These are phyloP conservation scores for Lepidurus apus DNA, from an alignment of 1,140 invertebrate species.

Conservation along the genomic window DNA sequence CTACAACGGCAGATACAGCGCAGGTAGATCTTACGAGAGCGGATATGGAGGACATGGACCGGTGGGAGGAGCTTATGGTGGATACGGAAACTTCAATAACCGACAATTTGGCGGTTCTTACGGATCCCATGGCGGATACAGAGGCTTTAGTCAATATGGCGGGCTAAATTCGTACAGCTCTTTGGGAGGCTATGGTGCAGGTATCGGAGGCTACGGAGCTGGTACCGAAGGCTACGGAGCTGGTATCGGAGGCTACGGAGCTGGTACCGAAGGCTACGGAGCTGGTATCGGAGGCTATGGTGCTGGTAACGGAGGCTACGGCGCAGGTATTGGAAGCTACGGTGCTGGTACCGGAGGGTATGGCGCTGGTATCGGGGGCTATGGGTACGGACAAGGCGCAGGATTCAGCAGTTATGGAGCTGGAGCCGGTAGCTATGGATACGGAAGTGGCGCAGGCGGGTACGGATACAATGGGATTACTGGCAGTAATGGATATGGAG, in stretches of 20 bases:
- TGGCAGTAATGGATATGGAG: slow-evolving; percentile 23
- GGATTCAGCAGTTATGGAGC: neutral
- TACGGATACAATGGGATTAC: neutral
- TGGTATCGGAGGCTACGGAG: neutral
- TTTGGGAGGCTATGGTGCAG: neutral
- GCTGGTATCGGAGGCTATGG: neutral
- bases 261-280: slow-evolving; percentile 15
- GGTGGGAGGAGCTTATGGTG: too few species aligned
- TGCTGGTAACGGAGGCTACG: slow-evolving; percentile 10
- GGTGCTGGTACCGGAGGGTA: neutral
- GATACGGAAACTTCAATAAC: too few species aligned
- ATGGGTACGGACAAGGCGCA: slow-evolving; percentile 15
- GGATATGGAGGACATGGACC: too few species aligned
- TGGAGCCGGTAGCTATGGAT: neutral
- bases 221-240: neutral
- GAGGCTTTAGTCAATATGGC: too few species aligned
- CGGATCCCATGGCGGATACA: too few species aligned
- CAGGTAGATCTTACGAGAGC: too few species aligned
- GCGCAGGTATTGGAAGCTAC: neutral
- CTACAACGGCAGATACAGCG: too few species aligned
- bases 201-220: neutral
- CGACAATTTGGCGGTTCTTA: too few species aligned
- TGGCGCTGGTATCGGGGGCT: neutral
- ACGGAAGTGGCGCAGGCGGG: neutral
- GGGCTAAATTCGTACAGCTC: neutral